phyloP scores from a whole-genome alignment of 2,888 invertebrate species.

The Mythimna ferrago region DNA sequence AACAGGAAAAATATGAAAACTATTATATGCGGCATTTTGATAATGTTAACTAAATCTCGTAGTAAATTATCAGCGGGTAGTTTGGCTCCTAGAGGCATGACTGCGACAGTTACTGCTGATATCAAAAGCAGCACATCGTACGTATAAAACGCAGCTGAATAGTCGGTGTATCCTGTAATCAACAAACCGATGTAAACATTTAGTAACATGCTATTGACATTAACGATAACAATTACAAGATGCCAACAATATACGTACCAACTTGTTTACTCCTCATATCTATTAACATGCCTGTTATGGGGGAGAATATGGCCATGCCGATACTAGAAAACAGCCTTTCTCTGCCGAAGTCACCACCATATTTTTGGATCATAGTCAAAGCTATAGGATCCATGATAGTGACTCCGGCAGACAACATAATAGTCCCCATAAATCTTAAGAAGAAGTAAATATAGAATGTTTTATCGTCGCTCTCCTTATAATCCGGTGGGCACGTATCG shows the following conservation, averaged over 20 bases:
- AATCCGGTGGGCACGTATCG: slow-evolving; percentile 95
- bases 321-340: slow-evolving; percentile 95
- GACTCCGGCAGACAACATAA: slow-evolving; percentile 96
- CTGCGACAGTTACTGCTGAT: slow-evolving; percentile 93
- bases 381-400: slow-evolving; percentile 97
- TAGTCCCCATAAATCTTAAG: slow-evolving; percentile 94
- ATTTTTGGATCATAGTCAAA: slow-evolving; percentile 95
- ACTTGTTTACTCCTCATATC: slow-evolving; percentile 92
- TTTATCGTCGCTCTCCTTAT: slow-evolving; percentile 94
- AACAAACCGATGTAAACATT: slow-evolving; percentile 81
- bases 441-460: slow-evolving; percentile 96
- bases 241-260: slow-evolving; percentile 80
- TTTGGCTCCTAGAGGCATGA: slow-evolving; percentile 95
- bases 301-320: slow-evolving; percentile 96
- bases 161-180: slow-evolving; percentile 94
- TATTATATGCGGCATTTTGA: slow-evolving; percentile 95
- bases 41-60: slow-evolving; percentile 93
- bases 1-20: slow-evolving; percentile 95
- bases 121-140: slow-evolving; percentile 94
- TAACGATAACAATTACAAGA: slow-evolving; percentile 83
- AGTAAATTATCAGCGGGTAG: slow-evolving; percentile 95
- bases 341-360: slow-evolving; percentile 95
- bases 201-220: slow-evolving; percentile 80
- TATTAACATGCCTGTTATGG: slow-evolving; percentile 94
- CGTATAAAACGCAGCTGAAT: slow-evolving; percentile 96